Evolutionary conservation across 2,113 vertebrate genomes (phyloP).

Genomic region (Eulemur macaco): DNA sequence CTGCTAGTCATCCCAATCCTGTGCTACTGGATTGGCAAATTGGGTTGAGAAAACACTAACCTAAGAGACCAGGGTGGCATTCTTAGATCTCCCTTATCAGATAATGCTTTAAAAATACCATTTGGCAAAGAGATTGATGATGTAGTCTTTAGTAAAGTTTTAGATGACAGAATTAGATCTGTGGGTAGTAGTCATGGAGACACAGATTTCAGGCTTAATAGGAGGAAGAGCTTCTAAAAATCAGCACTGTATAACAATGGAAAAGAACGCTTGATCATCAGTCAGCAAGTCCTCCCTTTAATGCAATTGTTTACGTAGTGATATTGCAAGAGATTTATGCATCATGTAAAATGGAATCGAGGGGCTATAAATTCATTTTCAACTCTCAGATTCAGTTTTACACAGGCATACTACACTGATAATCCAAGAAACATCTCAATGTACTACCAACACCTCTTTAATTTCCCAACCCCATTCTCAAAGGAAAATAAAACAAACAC

Average conservation of each 20-base stretch:
- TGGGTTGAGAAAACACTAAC: neutral
- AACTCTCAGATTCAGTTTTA: neutral
- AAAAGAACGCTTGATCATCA: neutral
- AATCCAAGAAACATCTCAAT: neutral
- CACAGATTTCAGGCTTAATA: neutral
- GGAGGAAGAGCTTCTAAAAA: constrained; percentile 25
- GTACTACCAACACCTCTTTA: neutral
- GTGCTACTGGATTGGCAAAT: neutral
- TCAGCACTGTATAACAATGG: neutral
- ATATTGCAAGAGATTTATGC: neutral
- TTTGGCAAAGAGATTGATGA: neutral
- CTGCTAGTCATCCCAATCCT: neutral
- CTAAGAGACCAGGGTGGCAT: neutral
- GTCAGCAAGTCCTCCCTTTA: neutral
- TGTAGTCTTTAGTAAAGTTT: neutral
- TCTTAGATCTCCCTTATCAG: neutral
- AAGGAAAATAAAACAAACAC: neutral
- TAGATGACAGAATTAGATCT: neutral
- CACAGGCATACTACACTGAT: neutral
- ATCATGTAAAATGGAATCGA: neutral
- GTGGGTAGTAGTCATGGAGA: neutral
- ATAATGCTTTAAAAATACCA: neutral
- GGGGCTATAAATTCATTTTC: neutral
- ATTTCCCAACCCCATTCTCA: neutral
- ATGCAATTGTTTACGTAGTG: neutral